Evolutionary conservation across 2,888 invertebrate genomes (phyloP), one percentile per base, ranked within the genome.

Genomic region (Meganola albula): DNA sequence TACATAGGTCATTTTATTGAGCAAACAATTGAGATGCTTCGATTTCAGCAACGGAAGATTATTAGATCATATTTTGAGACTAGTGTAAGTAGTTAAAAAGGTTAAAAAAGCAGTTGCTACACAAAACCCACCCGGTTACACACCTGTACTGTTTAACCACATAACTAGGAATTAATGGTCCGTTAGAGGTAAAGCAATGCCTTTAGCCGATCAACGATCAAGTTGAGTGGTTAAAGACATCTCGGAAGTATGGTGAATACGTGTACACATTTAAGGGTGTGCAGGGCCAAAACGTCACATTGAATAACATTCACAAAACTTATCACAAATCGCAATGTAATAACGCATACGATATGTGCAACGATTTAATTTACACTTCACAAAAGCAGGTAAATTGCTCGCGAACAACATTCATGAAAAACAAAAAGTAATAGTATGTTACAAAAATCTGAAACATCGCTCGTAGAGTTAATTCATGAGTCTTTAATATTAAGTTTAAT

Each of bases 301-400:
- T 39, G 24, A 31, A 36, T 30, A 40, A 43, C 38, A 40, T 30
- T 31, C 27, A 39, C 27, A 53, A 25, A n/a, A n/a, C n/a, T 36
- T 32, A 14, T 29, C 35, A 44, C 43, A 34, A 23, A 16, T 37
- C 38, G 37, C 47, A 49, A 42, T 45, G 40, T 49, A 30, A 40
- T 26, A 43, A 43, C 34, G 44, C 39, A 40, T 34, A 40, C 36
- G 10, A 12, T 20, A 20, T 21, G 35, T 21, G 11, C 27, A 26
- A 37, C 12, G 25, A 37, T 51, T 53, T 39, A 51, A 34, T 54
- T 28, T 29, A 48, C 37, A 40, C 41, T 27, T 37, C 46, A 45
- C 40, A 27, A 39, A 53, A 50, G 48, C 53, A 9, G 41, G 50
- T 48, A 55, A 31, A 44, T 37, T 48, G 50, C 48, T 39, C 30